Percentiles rank a stretch among this genome's conserved stretches.
phyloP scores from a whole-genome alignment of 2,888 invertebrate genomes.

The Ischnus inquisitorius region DNA sequence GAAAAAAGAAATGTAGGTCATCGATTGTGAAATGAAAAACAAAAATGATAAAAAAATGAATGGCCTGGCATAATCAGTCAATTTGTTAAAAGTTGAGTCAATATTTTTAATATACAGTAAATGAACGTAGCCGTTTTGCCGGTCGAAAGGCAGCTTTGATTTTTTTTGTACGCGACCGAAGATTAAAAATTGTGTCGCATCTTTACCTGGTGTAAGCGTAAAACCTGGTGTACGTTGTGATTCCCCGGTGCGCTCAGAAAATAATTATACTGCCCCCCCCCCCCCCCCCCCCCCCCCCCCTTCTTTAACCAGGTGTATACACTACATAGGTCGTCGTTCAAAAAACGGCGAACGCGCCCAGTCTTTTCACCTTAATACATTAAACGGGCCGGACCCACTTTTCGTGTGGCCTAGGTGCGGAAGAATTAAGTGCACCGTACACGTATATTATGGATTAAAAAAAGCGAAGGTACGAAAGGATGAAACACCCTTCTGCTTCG shows the following conservation, averaged over 20 bases:
- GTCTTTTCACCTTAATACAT: slow-evolving; percentile 36
- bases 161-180: neutral
- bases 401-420: slow-evolving; percentile 44
- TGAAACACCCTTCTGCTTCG: neutral
- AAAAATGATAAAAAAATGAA: too few species aligned
- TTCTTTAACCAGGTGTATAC: slow-evolving; percentile 38
- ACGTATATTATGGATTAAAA: neutral
- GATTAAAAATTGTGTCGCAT: neutral
- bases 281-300: slow-evolving; percentile 50
- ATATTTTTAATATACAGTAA: neutral
- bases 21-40: neutral
- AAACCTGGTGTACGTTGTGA: neutral
- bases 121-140: neutral
- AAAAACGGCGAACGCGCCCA: slow-evolving; percentile 32
- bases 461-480: slow-evolving; percentile 9
- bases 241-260: neutral
- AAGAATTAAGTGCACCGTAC: slow-evolving; percentile 40
- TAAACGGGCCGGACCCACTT: slow-evolving; percentile 43
- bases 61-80: too few species aligned
- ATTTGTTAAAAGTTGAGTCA: too few species aligned
- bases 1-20: neutral
- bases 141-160: neutral
- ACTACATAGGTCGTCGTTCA: slow-evolving; percentile 13
- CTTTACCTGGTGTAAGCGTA: neutral
- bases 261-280: slow-evolving; percentile 43